These are phyloP conservation scores for Eublepharis macularius DNA, from an alignment of 2,113 vertebrate genomes.

Conservation along the genomic window DNA sequence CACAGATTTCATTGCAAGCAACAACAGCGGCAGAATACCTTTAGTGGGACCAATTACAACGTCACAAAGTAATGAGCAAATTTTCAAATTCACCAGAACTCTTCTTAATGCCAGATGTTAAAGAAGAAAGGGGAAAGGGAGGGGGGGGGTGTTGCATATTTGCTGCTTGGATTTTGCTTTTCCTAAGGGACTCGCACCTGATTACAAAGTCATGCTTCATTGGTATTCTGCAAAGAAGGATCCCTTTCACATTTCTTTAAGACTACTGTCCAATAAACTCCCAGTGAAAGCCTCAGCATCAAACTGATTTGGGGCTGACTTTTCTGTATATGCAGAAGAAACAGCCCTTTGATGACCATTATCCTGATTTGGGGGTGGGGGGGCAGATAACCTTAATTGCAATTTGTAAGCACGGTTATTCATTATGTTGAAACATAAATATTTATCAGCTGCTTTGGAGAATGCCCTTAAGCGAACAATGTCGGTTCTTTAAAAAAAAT, in stretches of 20 bases:
- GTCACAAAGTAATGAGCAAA: neutral
- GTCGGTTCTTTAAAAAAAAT: constrained; percentile 50
- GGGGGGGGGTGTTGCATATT: too few species aligned
- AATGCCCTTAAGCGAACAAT: constrained; percentile 43
- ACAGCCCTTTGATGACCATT: constrained; percentile 61
- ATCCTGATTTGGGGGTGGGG: constrained; percentile 42
- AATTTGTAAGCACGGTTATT: constrained; percentile 58
- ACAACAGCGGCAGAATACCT: neutral
- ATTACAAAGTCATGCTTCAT: constrained; percentile 57
- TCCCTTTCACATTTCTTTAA: constrained; percentile 60
- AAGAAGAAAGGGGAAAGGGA: neutral
- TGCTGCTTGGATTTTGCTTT: neutral
- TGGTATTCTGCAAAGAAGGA: constrained; percentile 55
- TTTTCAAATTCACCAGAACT: neutral
- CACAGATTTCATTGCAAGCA: constrained; percentile 11
- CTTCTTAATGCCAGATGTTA: neutral
- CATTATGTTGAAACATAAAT: constrained; percentile 63
- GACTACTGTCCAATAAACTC: constrained; percentile 56
- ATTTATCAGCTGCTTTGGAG: constrained; percentile 59
- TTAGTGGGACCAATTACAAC: neutral
- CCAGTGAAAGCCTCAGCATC: constrained; percentile 41
- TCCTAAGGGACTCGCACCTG: neutral
- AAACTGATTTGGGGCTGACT: constrained; percentile 45
- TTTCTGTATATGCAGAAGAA: constrained; percentile 45
- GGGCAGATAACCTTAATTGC: constrained; percentile 57